Evolutionary conservation across 35 echinoderm and acorn worm genomes (phyloP).

Genomic region (Chiridota heheva): DNA sequence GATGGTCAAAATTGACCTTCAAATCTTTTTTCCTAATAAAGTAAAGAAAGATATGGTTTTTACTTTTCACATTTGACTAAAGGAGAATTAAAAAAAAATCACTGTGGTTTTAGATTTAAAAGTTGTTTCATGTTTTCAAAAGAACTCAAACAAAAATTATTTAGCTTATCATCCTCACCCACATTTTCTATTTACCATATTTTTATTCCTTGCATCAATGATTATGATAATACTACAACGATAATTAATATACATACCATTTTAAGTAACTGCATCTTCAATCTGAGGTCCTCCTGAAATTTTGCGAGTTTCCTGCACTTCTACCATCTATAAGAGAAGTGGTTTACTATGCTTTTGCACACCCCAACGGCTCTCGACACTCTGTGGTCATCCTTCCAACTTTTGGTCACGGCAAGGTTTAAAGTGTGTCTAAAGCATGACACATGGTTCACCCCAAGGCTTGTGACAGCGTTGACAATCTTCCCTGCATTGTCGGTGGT

Average conservation of each 20-base stretch:
- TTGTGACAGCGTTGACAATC: background rate
- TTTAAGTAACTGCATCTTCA: background rate
- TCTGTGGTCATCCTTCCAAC: constrained; percentile 11
- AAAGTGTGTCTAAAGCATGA: background rate
- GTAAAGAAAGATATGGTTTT: no score
- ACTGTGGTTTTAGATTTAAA: no score
- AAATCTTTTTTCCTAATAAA: no score
- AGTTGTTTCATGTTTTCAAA: no score
- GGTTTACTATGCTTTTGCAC: constrained; percentile 22
- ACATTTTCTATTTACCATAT: no score
- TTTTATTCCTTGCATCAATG: no score
- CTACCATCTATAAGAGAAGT: constrained; percentile 10
- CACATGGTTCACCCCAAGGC: constrained; percentile 1
- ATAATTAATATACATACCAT: background rate
- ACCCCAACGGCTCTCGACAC: background rate
- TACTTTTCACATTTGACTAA: no score
- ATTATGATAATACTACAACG: background rate
- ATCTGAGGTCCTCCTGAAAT: background rate
- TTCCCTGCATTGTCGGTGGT: constrained; percentile 6
- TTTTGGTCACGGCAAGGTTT: constrained; percentile 17
- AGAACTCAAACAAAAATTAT: no score
- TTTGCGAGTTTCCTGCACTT: constrained; percentile 8
- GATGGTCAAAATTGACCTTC: no score
- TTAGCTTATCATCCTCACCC: no score
- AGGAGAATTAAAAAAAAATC: no score